phyloP scores from a whole-genome alignment of 2,113 vertebrate genomes.

The Deroptyus accipitrinus region DNA sequence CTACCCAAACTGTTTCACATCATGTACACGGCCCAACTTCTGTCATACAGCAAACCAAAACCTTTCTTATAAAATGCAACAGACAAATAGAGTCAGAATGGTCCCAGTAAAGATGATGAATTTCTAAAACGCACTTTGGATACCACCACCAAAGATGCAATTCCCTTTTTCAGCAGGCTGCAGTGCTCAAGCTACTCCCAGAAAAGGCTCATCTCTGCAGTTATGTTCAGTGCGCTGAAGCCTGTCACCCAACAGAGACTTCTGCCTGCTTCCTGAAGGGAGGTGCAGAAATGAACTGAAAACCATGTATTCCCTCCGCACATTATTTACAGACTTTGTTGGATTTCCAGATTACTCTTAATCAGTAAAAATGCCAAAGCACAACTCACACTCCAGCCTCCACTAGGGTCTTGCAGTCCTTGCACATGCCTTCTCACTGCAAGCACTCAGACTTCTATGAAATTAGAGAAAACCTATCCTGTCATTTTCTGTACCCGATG shows the following conservation, averaged over 20 bases:
- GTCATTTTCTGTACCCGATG: neutral
- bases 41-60: neutral
- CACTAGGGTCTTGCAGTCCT: neutral
- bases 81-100: neutral
- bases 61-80: neutral
- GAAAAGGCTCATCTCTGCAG: neutral
- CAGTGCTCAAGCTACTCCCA: neutral
- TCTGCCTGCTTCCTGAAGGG: neutral
- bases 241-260: neutral
- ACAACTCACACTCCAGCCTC: neutral
- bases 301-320: neutral
- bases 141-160: neutral
- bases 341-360: neutral
- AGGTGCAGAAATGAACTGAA: neutral
- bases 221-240: neutral
- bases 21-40: neutral
- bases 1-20: neutral
- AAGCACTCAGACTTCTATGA: neutral
- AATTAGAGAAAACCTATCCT: neutral
- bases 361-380: neutral
- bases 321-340: neutral
- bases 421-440: neutral
- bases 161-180: neutral
- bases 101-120: neutral
- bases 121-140: neutral